These are phyloP conservation scores for Nixonia krombeini DNA, from an alignment of 1,140 invertebrate species.

Conservation along the genomic window DNA sequence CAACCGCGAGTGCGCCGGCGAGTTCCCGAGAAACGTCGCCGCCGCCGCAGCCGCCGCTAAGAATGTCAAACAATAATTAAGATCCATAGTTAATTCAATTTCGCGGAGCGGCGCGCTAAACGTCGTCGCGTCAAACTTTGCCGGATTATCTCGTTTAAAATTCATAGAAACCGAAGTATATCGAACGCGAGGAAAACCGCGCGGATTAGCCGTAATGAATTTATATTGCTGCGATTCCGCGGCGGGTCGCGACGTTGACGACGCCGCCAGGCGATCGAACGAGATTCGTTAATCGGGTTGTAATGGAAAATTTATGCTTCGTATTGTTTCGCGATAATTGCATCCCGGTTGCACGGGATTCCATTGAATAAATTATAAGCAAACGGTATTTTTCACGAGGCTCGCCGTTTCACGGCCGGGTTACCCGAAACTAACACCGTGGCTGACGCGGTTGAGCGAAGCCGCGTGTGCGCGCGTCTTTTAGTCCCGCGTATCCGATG, in stretches of 20 bases:
- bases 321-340: no score
- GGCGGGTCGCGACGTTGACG: no score
- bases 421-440: no score
- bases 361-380: no score
- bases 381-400: not conserved
- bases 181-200: not conserved
- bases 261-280: no score
- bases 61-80: slow-evolving; percentile 14
- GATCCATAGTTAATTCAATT: slow-evolving; percentile 15
- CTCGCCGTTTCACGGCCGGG: no score
- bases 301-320: no score
- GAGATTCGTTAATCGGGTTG: no score
- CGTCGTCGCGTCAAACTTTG: slow-evolving; percentile 8
- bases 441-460: no score
- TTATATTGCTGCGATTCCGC: not conserved
- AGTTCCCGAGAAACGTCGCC: slow-evolving; percentile 6
- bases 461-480: no score
- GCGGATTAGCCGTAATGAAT: slow-evolving; percentile 1
- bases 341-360: no score
- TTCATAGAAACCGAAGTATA: slow-evolving; percentile 14
- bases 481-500: no score
- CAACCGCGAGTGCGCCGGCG: slow-evolving; percentile 7
- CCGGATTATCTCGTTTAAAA: slow-evolving; percentile 10
- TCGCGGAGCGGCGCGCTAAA: slow-evolving; percentile 4
- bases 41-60: slow-evolving; percentile 6